Evolutionary conservation across 2,113 vertebrate species (phyloP), one percentile per base, ranked within the genome.

Genomic region (human (Homo sapiens)): DNA sequence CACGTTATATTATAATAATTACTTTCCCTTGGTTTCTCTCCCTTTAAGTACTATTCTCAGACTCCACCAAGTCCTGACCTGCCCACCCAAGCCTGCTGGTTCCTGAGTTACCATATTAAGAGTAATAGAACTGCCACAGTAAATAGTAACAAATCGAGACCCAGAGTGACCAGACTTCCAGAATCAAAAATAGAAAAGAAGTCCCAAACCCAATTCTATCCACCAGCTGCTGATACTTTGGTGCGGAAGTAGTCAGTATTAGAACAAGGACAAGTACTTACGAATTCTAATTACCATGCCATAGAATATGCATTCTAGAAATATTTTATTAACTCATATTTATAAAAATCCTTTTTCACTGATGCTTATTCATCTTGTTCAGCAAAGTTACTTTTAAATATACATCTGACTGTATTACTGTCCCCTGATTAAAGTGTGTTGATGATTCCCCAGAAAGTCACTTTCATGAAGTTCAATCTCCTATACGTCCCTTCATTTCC

Each of bases 1-100:
- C 72, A 40, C 50, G 10, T 90, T 92, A 32, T 90, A 96, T 97
- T 66, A 86, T 2, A 96, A 85, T 83, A n/a, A 96, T 95, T 92
- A 86, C 57, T 94, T 91, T 85, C 40, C 61, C n/a, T 85, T 55
- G 10, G 3, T 50, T 73, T 88, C 27, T 88, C 52, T 48, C 48
- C 59, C 30, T 92, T 61, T 96, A 95, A 95, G 50, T 86, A 89
- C 73, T 93, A 18, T 78, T 64, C 30, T 64, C 45, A 6, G 8
- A 6, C 48, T 94, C 61, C 52, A 35, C 32, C 75, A 59, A 73
- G 14, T 52, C 18, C 81, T 83, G 84, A 90, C 92, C 86, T 94
- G 20, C n/a, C 40, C 55, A 85, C 25, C 70, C 32, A 76, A 64
- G 22, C 50, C n/a, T 82, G 66, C 10, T 76, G 30, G 50, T 85